A percentile compares a stretch with the other conserved stretches of the same genome.
phyloP scores from a whole-genome alignment of 2,797 vertebrate genomes.

The Psittacula echo region DNA sequence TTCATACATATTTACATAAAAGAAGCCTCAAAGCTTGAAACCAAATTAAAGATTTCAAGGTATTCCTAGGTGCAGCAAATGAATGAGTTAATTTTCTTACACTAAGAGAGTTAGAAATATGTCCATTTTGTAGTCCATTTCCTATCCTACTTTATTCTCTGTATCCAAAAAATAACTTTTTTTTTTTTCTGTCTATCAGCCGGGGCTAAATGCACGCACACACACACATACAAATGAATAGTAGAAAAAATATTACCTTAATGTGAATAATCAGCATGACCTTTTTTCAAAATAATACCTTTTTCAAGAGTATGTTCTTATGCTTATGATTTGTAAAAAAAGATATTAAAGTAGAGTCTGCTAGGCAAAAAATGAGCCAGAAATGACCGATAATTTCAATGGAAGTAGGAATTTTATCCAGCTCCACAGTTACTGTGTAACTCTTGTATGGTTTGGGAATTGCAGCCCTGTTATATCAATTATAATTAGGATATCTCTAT shows the following conservation, averaged over 20 bases:
- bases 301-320: neutral
- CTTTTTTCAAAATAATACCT: neutral
- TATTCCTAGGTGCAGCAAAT: neutral
- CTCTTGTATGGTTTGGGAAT: neutral
- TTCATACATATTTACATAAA: neutral
- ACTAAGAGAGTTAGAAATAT: neutral
- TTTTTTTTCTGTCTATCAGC: neutral
- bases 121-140: neutral
- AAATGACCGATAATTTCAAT: neutral
- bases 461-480: fast-evolving
- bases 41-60: neutral
- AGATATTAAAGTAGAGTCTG: neutral
- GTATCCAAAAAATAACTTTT: neutral
- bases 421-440: neutral
- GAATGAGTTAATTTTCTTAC: neutral
- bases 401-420: neutral
- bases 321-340: neutral
- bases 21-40: neutral
- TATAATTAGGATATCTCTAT: neutral
- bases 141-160: neutral
- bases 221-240: fast-evolving
- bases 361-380: neutral
- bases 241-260: neutral
- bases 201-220: neutral
- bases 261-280: neutral